Evolutionary conservation across 2,113 vertebrate genomes (phyloP).

Genomic region (Progne subis): DNA sequence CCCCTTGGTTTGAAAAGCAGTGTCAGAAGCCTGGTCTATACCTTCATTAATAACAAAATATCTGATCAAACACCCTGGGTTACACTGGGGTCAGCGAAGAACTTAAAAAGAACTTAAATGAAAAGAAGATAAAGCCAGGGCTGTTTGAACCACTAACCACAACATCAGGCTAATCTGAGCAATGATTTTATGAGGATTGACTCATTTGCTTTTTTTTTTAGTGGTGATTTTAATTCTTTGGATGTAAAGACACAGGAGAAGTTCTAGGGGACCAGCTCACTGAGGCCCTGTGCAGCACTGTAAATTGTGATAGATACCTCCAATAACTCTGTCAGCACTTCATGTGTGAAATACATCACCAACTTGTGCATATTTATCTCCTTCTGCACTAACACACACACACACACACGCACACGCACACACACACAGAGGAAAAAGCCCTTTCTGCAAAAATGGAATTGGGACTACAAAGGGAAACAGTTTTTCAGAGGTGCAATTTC

Average conservation of each 20-base stretch:
- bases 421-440: background rate
- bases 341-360: background rate
- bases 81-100: background rate
- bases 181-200: background rate
- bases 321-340: background rate
- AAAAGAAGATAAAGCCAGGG: background rate
- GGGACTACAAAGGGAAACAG: background rate
- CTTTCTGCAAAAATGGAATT: background rate
- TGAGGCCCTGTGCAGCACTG: background rate
- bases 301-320: background rate
- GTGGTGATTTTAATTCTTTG: background rate
- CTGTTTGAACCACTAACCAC: background rate
- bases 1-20: background rate
- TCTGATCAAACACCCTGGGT: background rate
- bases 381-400: background rate
- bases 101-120: background rate
- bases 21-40: background rate
- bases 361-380: background rate
- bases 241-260: background rate
- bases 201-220: background rate
- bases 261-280: background rate
- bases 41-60: background rate
- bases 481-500: background rate
- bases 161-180: background rate
- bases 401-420: background rate